These are phyloP conservation scores for Rissa tridactyla DNA, from an alignment of 2,113 vertebrate species.

Conservation along the genomic window DNA sequence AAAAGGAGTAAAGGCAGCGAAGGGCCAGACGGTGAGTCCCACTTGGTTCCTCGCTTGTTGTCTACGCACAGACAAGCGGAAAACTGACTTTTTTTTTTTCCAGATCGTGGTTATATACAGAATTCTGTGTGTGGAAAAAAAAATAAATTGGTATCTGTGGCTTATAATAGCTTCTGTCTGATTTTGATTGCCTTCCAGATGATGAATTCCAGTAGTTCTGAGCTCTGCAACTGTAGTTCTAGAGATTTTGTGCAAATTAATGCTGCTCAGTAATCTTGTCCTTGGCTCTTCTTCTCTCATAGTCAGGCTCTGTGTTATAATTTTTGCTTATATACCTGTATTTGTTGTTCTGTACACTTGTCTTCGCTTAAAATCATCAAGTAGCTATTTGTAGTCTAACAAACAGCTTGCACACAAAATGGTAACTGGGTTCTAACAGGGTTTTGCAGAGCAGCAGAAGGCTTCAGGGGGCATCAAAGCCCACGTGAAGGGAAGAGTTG, in stretches of 20 bases:
- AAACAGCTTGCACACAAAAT: not conserved
- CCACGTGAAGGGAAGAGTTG: rapidly evolving
- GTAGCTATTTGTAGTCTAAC: not conserved
- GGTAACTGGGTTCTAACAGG: not conserved
- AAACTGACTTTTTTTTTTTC: not conserved
- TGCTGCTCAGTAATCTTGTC: not conserved
- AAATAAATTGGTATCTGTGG: not conserved
- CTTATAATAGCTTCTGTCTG: not conserved
- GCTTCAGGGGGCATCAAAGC: not conserved
- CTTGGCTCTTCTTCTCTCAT: not conserved
- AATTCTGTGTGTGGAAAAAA: not conserved
- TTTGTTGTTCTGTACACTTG: not conserved
- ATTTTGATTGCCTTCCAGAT: not conserved
- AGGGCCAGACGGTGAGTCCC: slow-evolving; percentile 77
- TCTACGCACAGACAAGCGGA: not conserved
- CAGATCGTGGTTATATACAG: not conserved
- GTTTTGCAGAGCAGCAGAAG: not conserved
- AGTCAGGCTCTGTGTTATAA: not conserved
- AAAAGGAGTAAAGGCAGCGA: slow-evolving; percentile 82
- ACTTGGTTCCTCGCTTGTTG: not conserved
- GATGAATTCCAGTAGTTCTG: not conserved
- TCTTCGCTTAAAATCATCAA: not conserved
- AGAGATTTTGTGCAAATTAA: not conserved
- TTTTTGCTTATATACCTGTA: not conserved
- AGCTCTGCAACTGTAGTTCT: not conserved